phyloP scores from a whole-genome alignment of 2,888 invertebrate species.

The Ormyrus rosae region DNA sequence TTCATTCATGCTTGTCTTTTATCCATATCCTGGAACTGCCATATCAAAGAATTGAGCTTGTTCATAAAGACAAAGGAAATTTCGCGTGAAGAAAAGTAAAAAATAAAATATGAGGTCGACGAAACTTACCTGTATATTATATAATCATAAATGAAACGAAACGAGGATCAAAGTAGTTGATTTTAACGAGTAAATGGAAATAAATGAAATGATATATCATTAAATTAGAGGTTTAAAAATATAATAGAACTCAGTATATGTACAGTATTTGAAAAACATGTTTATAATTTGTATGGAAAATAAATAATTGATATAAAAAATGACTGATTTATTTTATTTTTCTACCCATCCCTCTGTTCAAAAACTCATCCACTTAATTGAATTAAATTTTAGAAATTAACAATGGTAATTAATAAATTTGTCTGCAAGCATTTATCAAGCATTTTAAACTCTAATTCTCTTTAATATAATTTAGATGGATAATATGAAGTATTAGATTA shows the following conservation, averaged over 20 bases:
- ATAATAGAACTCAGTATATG: constrained; percentile 78
- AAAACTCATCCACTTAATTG: too few relatives aligned
- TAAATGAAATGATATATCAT: constrained; percentile 77
- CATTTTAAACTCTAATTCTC: too few relatives aligned
- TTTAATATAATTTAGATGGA: too few relatives aligned
- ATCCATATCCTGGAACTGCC: constrained; percentile 84
- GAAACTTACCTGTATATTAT: constrained; percentile 73
- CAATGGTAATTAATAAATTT: too few relatives aligned
- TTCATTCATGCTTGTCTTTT: constrained; percentile 64
- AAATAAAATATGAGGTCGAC: constrained; percentile 61
- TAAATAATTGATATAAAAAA: constrained; percentile 75
- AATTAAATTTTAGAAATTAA: too few relatives aligned
- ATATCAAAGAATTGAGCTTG: constrained; percentile 79
- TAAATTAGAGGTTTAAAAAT: constrained; percentile 76
- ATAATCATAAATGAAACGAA: constrained; percentile 73
- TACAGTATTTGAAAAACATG: constrained; percentile 90
- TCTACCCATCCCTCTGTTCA: too few relatives aligned
- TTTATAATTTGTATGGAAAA: constrained; percentile 90
- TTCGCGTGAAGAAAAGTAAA: constrained; percentile 62
- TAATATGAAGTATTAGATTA: too few relatives aligned
- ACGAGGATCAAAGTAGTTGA: constrained; percentile 75
- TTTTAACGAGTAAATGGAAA: constrained; percentile 74
- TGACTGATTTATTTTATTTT: constrained; percentile 33
- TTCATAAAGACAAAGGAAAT: constrained; percentile 70
- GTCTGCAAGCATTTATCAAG: too few relatives aligned